Conservation (phyloP, 2,888 invertebrate genomes). For the Oxystoma pomonae region DNA sequence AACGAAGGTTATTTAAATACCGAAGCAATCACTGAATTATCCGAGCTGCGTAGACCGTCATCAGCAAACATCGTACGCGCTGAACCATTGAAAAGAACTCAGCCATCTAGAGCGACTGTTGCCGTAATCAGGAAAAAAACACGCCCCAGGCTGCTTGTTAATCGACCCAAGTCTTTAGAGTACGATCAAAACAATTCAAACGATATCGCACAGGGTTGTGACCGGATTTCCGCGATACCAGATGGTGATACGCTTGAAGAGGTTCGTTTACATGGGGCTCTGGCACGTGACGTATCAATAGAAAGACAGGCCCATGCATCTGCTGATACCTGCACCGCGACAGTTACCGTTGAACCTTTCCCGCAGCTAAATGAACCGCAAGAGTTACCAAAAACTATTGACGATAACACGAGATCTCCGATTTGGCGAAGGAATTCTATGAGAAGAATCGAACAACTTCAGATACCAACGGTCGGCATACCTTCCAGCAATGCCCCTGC, state of each 20-base stretch:
- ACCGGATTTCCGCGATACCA: background rate
- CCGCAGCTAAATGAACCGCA: no score
- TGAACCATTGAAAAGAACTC: background rate
- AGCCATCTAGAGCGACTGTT: background rate
- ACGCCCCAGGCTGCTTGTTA: background rate
- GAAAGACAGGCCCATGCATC: conserved; percentile 39
- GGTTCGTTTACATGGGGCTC: conserved; percentile 14
- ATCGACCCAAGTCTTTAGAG: background rate
- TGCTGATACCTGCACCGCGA: conserved; percentile 40
- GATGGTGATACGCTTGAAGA: conserved; percentile 11
- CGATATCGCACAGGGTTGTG: no score
- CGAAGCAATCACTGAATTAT: conserved; percentile 15
- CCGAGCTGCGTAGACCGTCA: conserved; percentile 25
- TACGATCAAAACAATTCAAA: no score
- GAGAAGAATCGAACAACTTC: conserved; percentile 52
- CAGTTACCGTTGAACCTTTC: conserved; percentile 39
- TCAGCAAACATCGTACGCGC: conserved; percentile 31
- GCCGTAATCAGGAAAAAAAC: background rate
- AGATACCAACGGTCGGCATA: conserved; percentile 44
- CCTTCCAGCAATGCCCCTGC: conserved; percentile 45
- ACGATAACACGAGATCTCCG: background rate
- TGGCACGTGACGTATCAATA: no score
- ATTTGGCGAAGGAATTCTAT: conserved; percentile 55
- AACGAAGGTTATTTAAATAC: conserved; percentile 34
- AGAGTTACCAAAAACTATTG: background rate